phyloP scores from a whole-genome alignment of 2,888 invertebrate species.

The Falcaria lacertinaria region DNA sequence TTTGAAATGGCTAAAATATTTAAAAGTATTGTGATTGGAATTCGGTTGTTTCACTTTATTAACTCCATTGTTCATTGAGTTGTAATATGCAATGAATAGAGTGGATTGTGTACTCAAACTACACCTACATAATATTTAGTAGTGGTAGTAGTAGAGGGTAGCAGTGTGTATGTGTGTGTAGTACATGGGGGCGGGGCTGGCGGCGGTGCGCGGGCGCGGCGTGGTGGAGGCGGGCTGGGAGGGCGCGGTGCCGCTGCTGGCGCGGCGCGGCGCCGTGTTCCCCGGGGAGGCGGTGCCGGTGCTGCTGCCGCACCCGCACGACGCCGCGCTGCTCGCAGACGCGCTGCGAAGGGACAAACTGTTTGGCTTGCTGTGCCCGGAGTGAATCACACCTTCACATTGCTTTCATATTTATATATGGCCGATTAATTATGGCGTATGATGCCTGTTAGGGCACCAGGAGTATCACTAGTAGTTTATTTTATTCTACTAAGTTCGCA shows the following conservation, averaged over 20 bases:
- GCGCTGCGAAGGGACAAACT: constrained; percentile 47
- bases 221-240: constrained; percentile 65
- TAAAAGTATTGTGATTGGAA: too few species aligned
- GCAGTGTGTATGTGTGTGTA: constrained; percentile 21
- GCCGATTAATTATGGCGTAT: too few species aligned
- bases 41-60: too few species aligned
- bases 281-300: constrained; percentile 73
- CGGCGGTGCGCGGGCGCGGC: constrained; percentile 44
- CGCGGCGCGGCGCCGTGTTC: constrained; percentile 61
- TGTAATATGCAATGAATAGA: too few species aligned
- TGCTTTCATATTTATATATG: too few species aligned
- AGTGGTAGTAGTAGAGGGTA: not conserved
- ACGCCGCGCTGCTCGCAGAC: constrained; percentile 31
- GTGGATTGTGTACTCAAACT: too few species aligned
- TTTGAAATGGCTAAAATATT: too few species aligned
- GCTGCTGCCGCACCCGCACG: constrained; percentile 44
- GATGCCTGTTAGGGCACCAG: too few species aligned
- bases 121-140: too few species aligned
- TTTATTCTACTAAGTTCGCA: too few species aligned
- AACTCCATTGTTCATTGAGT: too few species aligned
- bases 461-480: too few species aligned
- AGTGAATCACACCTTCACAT: constrained; percentile 33
- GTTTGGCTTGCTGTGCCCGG: constrained; percentile 64
- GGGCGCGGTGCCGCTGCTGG: constrained; percentile 50
- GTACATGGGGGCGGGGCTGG: constrained; percentile 61